Base-by-base conservation (phyloP, 1,140 invertebrate species). In the Eupeodes corollae region DNA sequence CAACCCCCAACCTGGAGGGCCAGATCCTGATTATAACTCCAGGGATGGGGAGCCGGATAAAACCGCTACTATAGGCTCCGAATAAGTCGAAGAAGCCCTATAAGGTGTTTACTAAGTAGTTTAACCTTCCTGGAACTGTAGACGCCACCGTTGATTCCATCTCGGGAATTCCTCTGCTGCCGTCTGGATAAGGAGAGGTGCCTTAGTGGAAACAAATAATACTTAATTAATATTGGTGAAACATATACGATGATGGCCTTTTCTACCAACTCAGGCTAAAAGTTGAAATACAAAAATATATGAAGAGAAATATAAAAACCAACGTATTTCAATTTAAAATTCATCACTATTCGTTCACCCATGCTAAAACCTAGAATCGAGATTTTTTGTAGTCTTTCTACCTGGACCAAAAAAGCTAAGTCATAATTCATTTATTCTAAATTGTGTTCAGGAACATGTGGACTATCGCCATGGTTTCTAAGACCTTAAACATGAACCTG, bases 391-490 rank as follows among this genome's bases (percentile, higher is more conserved):
- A 88, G 71, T 0, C 71, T 59, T 2, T 51, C 51, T 12, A 46
- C 26, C 38, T 56, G 37, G 38, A 88, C 41, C 16, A 66, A 59
- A 42, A 78, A 74, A 2, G 76, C 55, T 35, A 94, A 58, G 70
- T 96, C 92, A 50, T 76, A 72, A 5, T 79, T 77, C 75, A 93
- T 78, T 13, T 78, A 68, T 6, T 64, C 55, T 63, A 92, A 93
- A 31, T 73, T 77, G 67, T 90, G 83, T 0, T 79, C 72, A 9
- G 67, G 52, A 2, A 78, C 70, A 57, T 92, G 90, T 1, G 85
- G 84, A 61, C 89, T 93, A 34, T 90, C 85, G 0, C 92, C 92
- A 70, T 96, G 92, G 70, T 96, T 95, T 59, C 91, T 77, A 2
- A 84, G 79, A 75, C 95, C 91, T 15, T 93, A 71, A 1, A 82